Base-by-base conservation (phyloP, 2,797 vertebrate species). In the Alosa sapidissima region DNA sequence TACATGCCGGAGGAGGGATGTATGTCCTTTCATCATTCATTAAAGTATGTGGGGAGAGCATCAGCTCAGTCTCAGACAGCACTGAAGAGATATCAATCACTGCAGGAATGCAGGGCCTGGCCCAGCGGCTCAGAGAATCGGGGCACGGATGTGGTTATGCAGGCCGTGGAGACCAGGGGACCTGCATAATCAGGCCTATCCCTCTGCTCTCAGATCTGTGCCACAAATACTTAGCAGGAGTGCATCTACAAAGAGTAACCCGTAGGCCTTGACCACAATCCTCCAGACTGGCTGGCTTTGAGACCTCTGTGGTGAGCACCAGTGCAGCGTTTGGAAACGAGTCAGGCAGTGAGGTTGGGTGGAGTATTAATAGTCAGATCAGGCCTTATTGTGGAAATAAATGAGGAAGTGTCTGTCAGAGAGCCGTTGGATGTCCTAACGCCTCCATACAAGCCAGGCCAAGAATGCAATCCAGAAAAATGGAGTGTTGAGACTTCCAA, bases 271-370 rank as follows among this genome's bases (percentile, higher is more conserved):
- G 41, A 84, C 83, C 81, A 14, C 88, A 87, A 92, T 89, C 84
- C 81, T 88, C 83, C 89, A 85, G 88, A 85, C 87, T 87, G 90
- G 84, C 85, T 11, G 24, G 28, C 51, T 87, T 85, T 54, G 81
- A 89, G 85, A 85, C 78, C 52, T 84, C 51, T 82, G 81, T 81
- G 83, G 28, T 81, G 82, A 51, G 21, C 65, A 36, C 60, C 85
- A 83, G 85, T 48, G 87, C 83, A 62, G 85, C 85, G 83, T 87
- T 81, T 21, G n/a, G 19, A 83, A 49, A 45, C 75, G 60, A 54
- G 48, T 11, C 48, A 52, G 81, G 28, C 13, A 9, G 19, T 48
- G 36, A 62, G 58, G 36, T 45, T 45, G 72, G 72, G 72, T 21
- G 47, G 75, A 65, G 75, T 83, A 65, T 58, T 75, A 83, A 81